Percentiles rank a stretch among this genome's conserved stretches.
phyloP scores from a whole-genome alignment of 1,140 invertebrate species.

The Bombus affinis region DNA sequence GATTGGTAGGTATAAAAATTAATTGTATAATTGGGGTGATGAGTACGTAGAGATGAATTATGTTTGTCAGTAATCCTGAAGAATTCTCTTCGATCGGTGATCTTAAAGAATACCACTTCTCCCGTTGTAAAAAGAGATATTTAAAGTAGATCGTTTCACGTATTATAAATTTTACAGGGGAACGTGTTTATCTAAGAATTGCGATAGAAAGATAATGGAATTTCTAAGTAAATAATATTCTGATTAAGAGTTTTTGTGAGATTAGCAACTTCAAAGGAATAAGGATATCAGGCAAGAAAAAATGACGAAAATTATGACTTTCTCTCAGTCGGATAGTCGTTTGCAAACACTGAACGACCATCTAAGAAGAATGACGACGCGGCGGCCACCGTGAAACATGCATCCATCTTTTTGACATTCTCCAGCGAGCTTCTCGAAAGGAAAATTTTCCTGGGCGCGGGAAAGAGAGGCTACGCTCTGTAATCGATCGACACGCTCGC shows the following conservation, averaged over 20 bases:
- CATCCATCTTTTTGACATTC: slow-evolving; percentile 57
- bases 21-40: too few relatives aligned
- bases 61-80: too few relatives aligned
- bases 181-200: not conserved
- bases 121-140: too few relatives aligned
- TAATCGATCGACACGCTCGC: slow-evolving; percentile 63
- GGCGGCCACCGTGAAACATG: not conserved
- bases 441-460: slow-evolving; percentile 32
- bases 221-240: not conserved
- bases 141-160: too few relatives aligned
- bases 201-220: not conserved
- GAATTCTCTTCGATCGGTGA: too few relatives aligned
- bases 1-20: too few relatives aligned
- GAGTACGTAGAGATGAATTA: too few relatives aligned
- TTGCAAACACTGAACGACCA: not conserved
- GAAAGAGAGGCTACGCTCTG: slow-evolving; percentile 4
- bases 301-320: not conserved
- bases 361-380: not conserved
- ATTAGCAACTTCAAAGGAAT: too few relatives aligned
- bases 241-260: not conserved
- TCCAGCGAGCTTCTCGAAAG: not conserved
- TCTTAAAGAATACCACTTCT: too few relatives aligned
- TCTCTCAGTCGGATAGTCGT: not conserved
- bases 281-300: not conserved
- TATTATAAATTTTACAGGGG: not conserved